Base-by-base conservation (phyloP, 2,888 invertebrate genomes). In the Sabatieria punctata region DNA sequence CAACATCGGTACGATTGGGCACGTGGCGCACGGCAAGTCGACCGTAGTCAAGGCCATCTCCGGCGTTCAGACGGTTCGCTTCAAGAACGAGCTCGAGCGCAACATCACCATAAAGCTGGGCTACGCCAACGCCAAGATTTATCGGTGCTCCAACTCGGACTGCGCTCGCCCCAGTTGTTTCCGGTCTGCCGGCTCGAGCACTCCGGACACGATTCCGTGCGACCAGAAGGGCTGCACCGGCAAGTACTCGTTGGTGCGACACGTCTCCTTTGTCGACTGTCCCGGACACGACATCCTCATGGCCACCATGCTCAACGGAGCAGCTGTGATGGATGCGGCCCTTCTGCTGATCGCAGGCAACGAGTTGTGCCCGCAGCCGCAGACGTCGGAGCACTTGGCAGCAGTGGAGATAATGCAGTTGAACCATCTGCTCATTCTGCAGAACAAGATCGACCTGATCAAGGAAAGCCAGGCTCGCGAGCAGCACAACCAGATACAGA, bases 281-380 rank as follows among this genome's bases (percentile, higher is more conserved):
- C 97, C 97, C 57, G 97, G 97, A 67, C 97, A 99, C 83, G 97
- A 97, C 78, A 99, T 99, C 75, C 88, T 97, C 71, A 99, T 97
- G 97, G 97, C 97, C 43, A 99, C 97, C 62, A 97, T 97, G 97
- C 78, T 97, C 71, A 99, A 99, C 81, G 78, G 78, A 54, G 97
- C 97, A 52, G 97, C 97, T 56, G 95, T 99, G 41, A 97, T 97
- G 97, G 97, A 97, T 69, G 97, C 97, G 52, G 97, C 97, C 2
- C 72, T 99, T 47, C 74, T 99, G 33, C 76, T 97, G 35, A 89
- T 97, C 64, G 23, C 57, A 41, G 88, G 91, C 46, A 99, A 99
- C 68, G 97, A 99, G 71, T 85, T 93, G 1, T 97, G 97, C 68
- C 97, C 97, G 1, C 97, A 97, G 67, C 97, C 97, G 1, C 97